Percentiles rank a stretch among this genome's conserved stretches.
Conservation (phyloP, 64 coral and sea anemone species). For the Anthopleura sola region DNA sequence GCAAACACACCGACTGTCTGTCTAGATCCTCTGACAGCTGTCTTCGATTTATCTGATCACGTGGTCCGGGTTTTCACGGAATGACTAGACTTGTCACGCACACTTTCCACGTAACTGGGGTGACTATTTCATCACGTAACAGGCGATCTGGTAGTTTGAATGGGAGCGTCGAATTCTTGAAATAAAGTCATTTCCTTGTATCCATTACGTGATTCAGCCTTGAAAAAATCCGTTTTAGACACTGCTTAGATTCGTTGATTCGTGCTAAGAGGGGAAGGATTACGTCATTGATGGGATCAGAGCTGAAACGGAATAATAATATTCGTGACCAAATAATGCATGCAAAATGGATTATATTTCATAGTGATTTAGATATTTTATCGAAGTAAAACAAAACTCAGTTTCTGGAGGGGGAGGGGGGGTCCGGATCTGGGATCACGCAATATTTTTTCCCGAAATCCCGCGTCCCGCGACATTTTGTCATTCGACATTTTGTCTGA, state of each 20-base stretch:
- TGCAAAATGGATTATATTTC: no score
- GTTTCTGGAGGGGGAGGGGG: no score
- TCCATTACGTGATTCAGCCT: neutral
- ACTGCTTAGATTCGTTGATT: neutral
- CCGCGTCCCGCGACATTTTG: no score
- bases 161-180: neutral
- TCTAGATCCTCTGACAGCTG: neutral
- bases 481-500: no score
- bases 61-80: slow-evolving; percentile 1
- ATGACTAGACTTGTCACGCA: neutral
- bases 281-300: neutral
- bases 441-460: no score
- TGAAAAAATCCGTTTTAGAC: neutral
- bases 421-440: no score
- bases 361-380: no score
- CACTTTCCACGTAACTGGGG: neutral
- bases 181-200: neutral
- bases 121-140: neutral
- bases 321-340: no score
- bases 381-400: no score
- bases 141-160: neutral
- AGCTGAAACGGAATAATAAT: no score
- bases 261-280: neutral
- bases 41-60: neutral
- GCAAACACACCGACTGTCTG: neutral